Evolutionary conservation across 2,888 invertebrate species (phyloP).

Genomic region (Branchellion lobata): DNA sequence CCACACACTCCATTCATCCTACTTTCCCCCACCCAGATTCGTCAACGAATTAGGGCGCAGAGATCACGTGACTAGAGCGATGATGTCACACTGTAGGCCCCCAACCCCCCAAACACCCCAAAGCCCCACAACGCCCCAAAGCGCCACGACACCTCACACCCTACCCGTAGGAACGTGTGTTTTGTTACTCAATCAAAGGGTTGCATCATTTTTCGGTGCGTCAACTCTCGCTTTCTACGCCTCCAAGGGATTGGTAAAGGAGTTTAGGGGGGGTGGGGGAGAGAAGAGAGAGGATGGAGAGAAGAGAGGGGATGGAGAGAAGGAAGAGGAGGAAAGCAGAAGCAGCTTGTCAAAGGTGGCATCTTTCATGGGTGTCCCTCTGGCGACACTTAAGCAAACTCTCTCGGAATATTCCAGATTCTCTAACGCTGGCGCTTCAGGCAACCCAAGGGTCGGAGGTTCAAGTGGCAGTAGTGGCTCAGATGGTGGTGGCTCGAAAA

Average conservation of each 20-base stretch:
- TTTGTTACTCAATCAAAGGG: constrained; percentile 49
- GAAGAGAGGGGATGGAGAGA: too few species aligned
- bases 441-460: too few species aligned
- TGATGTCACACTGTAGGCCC: constrained; percentile 44
- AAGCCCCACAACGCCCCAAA: too few species aligned
- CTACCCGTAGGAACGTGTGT: constrained; percentile 46
- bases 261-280: constrained; percentile 43
- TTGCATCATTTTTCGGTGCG: constrained; percentile 48
- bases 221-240: constrained; percentile 49
- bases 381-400: not conserved
- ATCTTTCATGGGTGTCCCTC: not conserved
- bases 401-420: not conserved
- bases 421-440: too few species aligned
- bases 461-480: too few species aligned
- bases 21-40: too few species aligned
- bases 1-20: too few species aligned
- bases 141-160: too few species aligned
- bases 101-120: not conserved
- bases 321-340: not conserved
- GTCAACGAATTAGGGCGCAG: constrained; percentile 50
- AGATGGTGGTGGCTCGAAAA: constrained; percentile 44
- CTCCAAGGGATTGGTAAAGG: constrained; percentile 49
- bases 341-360: not conserved
- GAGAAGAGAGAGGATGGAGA: not conserved
- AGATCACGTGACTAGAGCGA: constrained; percentile 48